Percentiles rank a stretch among this genome's conserved stretches.
Conservation (phyloP, 2,113 vertebrate genomes). For the Dryoscopus gambensis region DNA sequence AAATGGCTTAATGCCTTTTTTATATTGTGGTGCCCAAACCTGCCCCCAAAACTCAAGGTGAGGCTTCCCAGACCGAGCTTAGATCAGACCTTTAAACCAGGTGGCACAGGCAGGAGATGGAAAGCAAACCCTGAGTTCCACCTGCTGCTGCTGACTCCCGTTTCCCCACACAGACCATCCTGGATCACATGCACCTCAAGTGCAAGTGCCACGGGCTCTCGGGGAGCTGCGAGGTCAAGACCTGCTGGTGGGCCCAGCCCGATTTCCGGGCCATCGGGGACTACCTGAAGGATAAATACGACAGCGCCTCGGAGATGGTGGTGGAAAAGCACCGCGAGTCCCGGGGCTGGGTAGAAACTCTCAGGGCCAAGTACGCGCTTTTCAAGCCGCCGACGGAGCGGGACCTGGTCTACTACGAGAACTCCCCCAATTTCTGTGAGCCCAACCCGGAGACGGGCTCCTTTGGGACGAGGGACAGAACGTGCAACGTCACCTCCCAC, state of each 20-base stretch:
- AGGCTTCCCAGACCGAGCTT: not conserved
- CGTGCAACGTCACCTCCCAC: constrained; percentile 94
- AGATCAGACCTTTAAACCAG: not conserved
- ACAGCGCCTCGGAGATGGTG: constrained; percentile 98
- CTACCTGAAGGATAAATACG: constrained; percentile 97
- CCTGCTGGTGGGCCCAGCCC: constrained; percentile 97
- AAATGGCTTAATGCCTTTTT: not conserved
- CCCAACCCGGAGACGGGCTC: constrained; percentile 96
- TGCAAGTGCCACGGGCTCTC: constrained; percentile 97
- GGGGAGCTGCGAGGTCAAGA: constrained; percentile 97
- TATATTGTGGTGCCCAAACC: not conserved
- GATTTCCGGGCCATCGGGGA: constrained; percentile 95
- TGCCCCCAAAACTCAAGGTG: not conserved
- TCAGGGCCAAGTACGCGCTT: constrained; percentile 93
- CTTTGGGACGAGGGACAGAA: constrained; percentile 92
- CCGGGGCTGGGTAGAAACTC: constrained; percentile 95
- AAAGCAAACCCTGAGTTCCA: fast-evolving
- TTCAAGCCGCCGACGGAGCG: constrained; percentile 96
- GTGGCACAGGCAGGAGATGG: not conserved
- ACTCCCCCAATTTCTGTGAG: constrained; percentile 97
- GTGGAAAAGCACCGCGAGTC: constrained; percentile 97
- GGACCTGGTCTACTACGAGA: constrained; percentile 97
- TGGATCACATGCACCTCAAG: constrained; percentile 98
- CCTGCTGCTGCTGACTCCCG: not conserved
- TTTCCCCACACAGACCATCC: constrained; percentile 83